Base-by-base conservation (phyloP, 2,888 invertebrate species). In the Emmelina monodactyla region DNA sequence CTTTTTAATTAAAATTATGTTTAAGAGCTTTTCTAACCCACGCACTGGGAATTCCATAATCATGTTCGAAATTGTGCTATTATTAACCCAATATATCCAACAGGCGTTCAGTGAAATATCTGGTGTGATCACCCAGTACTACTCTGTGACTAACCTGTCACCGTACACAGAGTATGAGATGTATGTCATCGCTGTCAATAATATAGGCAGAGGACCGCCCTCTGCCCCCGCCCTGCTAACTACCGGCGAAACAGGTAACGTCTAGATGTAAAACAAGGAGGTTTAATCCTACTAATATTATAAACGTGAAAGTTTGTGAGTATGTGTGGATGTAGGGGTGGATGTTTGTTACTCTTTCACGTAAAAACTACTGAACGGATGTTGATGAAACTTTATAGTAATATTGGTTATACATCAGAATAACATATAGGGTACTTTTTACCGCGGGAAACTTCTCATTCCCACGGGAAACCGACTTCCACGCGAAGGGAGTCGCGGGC, bases 181-280 rank as follows among this genome's bases (percentile, higher is more conserved):
- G 84, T 92, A 90, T 66, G 94, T 98, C 47, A 91, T 94, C 50
- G 97, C 96, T 14, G 94, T 94, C 35, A 98, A 97, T 82, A 90
- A 89, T 68, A 92, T 96, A 47, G 98, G 98, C 29, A 84, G 94
- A 41, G 96, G 98, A 22, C 88, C 89, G 22, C 90, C 94, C 2
- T 96, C 96, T 44, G 82, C 88, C 14, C 90, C 96, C 1, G 91
- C 91, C 30, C 88, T 92, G 58, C 91, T 95, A 55, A 96, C 95
- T 46, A 99, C 98, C 14, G 96, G 94, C 58, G 97, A 97, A 86
- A 92, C 95, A 83, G 94, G 96, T 97, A 86, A n/a, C n/a, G n/a
- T n/a, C n/a, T n/a, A n/a, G n/a, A n/a, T n/a, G n/a, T n/a, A n/a
- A n/a, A n/a, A n/a, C n/a, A n/a, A n/a, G n/a, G n/a, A n/a, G n/a